A percentile compares a stretch with the other conserved stretches of the same genome.
phyloP scores from a whole-genome alignment of 2,797 vertebrate species.

The Platalea minor region DNA sequence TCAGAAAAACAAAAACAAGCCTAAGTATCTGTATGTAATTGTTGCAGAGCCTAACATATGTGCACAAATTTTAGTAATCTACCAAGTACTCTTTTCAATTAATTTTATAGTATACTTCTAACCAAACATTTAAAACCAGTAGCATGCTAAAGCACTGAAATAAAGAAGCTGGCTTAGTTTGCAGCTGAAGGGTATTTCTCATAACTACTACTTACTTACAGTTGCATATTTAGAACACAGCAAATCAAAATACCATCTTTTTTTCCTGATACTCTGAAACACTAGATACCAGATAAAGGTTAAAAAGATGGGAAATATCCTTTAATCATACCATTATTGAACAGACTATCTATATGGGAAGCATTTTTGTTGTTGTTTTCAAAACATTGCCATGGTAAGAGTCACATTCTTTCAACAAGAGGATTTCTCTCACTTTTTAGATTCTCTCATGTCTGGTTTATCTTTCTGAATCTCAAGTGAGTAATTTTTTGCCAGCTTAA shows the following conservation, averaged over 20 bases:
- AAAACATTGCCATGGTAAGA: background rate
- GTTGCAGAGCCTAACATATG: background rate
- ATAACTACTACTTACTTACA: background rate
- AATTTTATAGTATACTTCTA: background rate
- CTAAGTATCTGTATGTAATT: background rate
- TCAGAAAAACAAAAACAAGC: background rate
- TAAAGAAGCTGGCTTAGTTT: background rate
- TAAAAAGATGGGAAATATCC: background rate
- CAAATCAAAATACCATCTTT: background rate
- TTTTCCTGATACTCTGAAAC: background rate
- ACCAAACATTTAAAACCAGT: background rate
- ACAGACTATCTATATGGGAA: background rate
- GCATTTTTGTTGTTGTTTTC: background rate
- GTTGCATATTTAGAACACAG: background rate
- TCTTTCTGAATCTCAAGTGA: background rate
- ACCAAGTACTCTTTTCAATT: background rate
- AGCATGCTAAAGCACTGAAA: background rate
- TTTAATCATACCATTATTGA: background rate
- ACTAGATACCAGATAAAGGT: background rate
- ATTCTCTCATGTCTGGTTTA: background rate
- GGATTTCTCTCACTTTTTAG: background rate
- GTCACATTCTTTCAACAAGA: background rate
- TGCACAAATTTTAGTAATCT: background rate
- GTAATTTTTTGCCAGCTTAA: background rate
- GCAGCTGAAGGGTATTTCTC: background rate